Base-by-base conservation (phyloP, 2,113 vertebrate species). In the Mugil cephalus region DNA sequence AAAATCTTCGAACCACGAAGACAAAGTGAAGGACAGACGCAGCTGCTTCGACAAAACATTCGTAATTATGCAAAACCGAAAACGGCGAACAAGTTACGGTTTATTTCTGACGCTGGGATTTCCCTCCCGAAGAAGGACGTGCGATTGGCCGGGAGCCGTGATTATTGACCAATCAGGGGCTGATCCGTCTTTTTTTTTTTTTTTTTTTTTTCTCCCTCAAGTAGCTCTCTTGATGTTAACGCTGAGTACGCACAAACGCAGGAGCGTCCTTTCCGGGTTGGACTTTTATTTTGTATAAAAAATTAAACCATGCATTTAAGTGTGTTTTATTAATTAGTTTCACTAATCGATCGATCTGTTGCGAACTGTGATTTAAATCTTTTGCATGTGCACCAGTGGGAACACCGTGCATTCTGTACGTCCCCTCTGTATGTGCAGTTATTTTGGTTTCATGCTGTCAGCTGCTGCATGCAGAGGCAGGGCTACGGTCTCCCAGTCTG, bases 131-230 rank as follows among this genome's bases (percentile, higher is more conserved):
- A 82, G 18, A 48, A 43, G 15, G 71, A 68, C 45, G 19, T 40
- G 51, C 74, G 83, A 91, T 93, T 92, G 89, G 89, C 74, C 73
- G 69, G 17, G 13, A 68, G 45, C 77, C 67, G 19, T 15, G 74
- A 52, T 39, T 59, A 52, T 70, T 48, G 60, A 75, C 89, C 89
- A 91, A 91, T 92, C 87, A 86, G 73, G 82, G 56, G 19, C 38
- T 2, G 50, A 74, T 90, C 86, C 82, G 79, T 89, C 69, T 24
- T 69, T 83, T 78, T 51, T 42, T 30, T n/a, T 24, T 69, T 83
- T 78, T 51, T 42, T 30, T 24, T 69, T 83, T 78, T 51, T 42
- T 30, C 24, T 30, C 14, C 14, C 10, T 38, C 13, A 4, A 12
- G 34, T 45, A 17, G 30, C 53, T 40, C 34, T 34, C 13, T 75